Conservation (phyloP, 2,888 invertebrate species). For the Neoscelio sp. region DNA sequence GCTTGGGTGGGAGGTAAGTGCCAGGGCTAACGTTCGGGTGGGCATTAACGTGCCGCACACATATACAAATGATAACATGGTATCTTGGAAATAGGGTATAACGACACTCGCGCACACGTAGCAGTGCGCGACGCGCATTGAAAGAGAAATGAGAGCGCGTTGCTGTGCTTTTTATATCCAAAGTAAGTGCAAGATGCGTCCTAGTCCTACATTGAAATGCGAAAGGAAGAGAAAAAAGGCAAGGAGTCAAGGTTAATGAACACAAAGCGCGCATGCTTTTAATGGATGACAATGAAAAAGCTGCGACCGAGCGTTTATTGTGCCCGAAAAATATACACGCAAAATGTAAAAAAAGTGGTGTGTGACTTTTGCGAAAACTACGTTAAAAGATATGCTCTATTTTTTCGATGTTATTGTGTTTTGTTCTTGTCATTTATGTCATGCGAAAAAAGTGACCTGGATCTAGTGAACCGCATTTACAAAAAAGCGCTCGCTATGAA, state of each 20-base stretch:
- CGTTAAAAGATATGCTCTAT: too few species aligned
- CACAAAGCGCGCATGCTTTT: slow-evolving; percentile 33
- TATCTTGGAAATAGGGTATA: slow-evolving; percentile 11
- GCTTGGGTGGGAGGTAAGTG: background rate
- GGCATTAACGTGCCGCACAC: slow-evolving; percentile 23
- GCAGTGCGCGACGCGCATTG: background rate
- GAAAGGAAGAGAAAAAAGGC: slow-evolving; percentile 18
- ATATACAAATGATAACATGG: background rate
- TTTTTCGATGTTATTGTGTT: too few species aligned
- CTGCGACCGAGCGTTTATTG: background rate
- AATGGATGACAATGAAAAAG: slow-evolving; percentile 35
- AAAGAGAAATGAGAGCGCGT: slow-evolving; percentile 25
- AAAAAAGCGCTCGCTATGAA: too few species aligned
- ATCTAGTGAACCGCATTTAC: too few species aligned
- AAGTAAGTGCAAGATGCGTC: slow-evolving; percentile 44
- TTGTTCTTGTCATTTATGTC: too few species aligned
- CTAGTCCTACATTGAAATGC: slow-evolving; percentile 53
- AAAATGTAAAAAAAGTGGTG: too few species aligned
- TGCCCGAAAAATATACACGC: slow-evolving; percentile 13
- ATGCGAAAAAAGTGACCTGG: too few species aligned
- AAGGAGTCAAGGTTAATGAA: slow-evolving; percentile 55
- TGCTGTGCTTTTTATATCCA: slow-evolving; percentile 47
- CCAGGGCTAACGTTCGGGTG: background rate
- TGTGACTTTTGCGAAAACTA: background rate
- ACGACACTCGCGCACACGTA: background rate